These are phyloP conservation scores for Leuciscus waleckii DNA, from an alignment of 2,797 vertebrate genomes.

Conservation along the genomic window DNA sequence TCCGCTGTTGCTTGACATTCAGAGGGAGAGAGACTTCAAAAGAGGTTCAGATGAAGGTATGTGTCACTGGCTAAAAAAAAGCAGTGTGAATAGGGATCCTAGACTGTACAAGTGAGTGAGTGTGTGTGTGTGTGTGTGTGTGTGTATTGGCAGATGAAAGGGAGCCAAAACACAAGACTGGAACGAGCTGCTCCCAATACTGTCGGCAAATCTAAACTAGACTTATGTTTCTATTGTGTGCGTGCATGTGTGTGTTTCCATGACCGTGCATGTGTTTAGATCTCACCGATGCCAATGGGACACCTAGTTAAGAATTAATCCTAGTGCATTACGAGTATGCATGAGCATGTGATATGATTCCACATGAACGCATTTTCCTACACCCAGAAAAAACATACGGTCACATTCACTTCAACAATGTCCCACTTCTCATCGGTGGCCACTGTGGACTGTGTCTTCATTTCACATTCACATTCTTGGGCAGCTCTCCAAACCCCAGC, in stretches of 20 bases:
- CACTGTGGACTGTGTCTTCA: slow-evolving; percentile 42
- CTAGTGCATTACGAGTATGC: slow-evolving; percentile 1
- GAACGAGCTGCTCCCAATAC: slow-evolving; percentile 46
- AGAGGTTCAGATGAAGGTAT: slow-evolving; percentile 58
- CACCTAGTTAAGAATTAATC: not conserved
- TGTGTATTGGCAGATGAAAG: slow-evolving; percentile 59
- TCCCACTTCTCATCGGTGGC: slow-evolving; percentile 32
- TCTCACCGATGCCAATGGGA: not conserved
- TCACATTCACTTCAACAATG: slow-evolving; percentile 8
- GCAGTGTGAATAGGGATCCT: slow-evolving; percentile 48
- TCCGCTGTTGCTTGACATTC: slow-evolving; percentile 56
- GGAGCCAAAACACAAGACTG: slow-evolving; percentile 59
- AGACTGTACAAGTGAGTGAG: slow-evolving; percentile 20
- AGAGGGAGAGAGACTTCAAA: slow-evolving; percentile 67
- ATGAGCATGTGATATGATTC: not conserved
- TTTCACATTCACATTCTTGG: slow-evolving; percentile 38
- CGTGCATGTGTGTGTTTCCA: slow-evolving; percentile 27
- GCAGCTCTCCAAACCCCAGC: slow-evolving; percentile 49
- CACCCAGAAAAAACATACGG: not conserved
- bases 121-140: slow-evolving; percentile 44
- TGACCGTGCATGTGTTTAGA: slow-evolving; percentile 12
- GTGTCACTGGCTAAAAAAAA: slow-evolving; percentile 46
- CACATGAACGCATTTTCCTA: not conserved
- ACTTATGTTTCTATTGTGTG: slow-evolving; percentile 69
- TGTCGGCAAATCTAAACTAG: slow-evolving; percentile 44